Conservation (phyloP, 2,888 invertebrate species). For the Xanthia togata region DNA sequence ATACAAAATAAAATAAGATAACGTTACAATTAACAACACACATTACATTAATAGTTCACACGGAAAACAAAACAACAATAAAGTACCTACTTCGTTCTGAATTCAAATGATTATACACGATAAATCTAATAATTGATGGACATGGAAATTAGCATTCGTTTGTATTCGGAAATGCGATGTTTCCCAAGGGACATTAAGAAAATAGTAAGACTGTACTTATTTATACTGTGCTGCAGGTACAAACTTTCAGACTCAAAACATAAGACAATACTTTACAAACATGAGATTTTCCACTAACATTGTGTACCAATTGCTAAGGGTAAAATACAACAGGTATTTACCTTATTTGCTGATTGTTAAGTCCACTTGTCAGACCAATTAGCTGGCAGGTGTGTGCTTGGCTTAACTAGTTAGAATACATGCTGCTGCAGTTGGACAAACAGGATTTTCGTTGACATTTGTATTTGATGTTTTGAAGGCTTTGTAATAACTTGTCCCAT, state of each 20-base stretch:
- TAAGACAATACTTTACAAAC: not conserved
- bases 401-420: constrained; percentile 50
- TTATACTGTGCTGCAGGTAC: not conserved
- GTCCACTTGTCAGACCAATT: constrained; percentile 48
- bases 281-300: not conserved
- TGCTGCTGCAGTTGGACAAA: constrained; percentile 10
- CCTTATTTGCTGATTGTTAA: constrained; percentile 40
- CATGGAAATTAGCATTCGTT: no score
- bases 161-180: no score
- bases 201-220: no score
- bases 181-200: no score
- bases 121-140: no score
- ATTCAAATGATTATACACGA: no score
- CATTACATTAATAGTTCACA: no score
- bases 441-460: constrained; percentile 27
- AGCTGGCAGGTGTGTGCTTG: constrained; percentile 32
- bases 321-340: constrained; percentile 25
- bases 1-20: no score
- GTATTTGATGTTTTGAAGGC: constrained; percentile 5
- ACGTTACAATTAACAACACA: no score
- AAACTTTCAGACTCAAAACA: not conserved
- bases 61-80: no score
- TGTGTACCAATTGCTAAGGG: constrained; percentile 16
- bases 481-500: not conserved
- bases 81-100: no score